phyloP scores from a whole-genome alignment of 2,888 invertebrate genomes.

The Tachina grossa region DNA sequence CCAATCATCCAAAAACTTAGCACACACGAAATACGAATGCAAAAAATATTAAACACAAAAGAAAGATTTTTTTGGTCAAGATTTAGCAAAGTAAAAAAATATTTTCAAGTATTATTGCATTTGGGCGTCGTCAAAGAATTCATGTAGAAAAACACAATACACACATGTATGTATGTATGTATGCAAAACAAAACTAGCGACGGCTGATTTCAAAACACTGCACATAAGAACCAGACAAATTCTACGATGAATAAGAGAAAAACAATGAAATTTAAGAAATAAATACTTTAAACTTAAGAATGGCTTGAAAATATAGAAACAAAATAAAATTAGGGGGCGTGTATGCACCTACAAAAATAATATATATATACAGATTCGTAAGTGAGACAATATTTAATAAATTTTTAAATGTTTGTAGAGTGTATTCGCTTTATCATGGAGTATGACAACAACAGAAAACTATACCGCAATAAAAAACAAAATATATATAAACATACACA shows the following conservation, averaged over 20 bases:
- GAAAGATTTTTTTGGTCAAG: not conserved
- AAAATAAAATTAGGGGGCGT: slow-evolving; percentile 61
- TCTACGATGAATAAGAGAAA: slow-evolving; percentile 61
- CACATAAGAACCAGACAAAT: slow-evolving; percentile 65
- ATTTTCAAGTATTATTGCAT: slow-evolving; percentile 43
- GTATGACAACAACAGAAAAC: not conserved
- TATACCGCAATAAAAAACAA: slow-evolving; percentile 5
- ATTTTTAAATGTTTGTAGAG: not conserved
- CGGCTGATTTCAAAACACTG: slow-evolving; percentile 59
- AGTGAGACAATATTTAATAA: not conserved
- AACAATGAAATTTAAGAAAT: slow-evolving; percentile 62
- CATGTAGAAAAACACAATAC: not conserved
- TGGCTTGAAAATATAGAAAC: not conserved
- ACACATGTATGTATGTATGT: not conserved
- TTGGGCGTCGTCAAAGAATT: slow-evolving; percentile 67
- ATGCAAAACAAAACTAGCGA: slow-evolving; percentile 52
- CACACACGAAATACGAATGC: not conserved
- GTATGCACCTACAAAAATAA: slow-evolving; percentile 5
- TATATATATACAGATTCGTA: not conserved
- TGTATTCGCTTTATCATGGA: slow-evolving; percentile 32
- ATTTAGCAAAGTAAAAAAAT: slow-evolving; percentile 14
- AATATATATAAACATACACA: not conserved
- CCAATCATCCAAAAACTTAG: slow-evolving; percentile 78
- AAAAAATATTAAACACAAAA: slow-evolving; percentile 6
- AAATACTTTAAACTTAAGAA: slow-evolving; percentile 43